Evolutionary conservation across 1,140 invertebrate species (phyloP), one percentile per base, ranked within the genome.

Genomic region (Oncopodura yosiiana): DNA sequence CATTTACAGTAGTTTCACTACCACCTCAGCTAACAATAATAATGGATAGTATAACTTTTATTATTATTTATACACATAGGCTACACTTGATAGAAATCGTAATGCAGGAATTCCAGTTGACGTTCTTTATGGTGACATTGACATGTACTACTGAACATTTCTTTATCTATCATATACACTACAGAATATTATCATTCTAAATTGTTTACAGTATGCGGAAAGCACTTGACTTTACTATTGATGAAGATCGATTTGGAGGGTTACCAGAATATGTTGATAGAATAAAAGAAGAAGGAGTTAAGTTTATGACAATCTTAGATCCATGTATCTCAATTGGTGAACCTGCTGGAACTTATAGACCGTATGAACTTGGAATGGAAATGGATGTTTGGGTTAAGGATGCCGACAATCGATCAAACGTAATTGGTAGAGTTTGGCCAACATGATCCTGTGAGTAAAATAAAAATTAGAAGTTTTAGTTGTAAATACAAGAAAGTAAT

Each of bases 181-280:
- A 41, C 12, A 41, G n/a, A n/a, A n/a, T n/a, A n/a, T n/a, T 16
- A 41, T 41, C 8, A 41, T 41, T 41, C 12, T 41, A 41, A 41
- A 6, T 41, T 12, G 8, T 41, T 41, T 92, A 93, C n/a, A n/a
- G n/a, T 66, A 94, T 94, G 89, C 73, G 84, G n/a, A 75, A 80
- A 42, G 76, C 75, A 50, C 87, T 86, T 66, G 87, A 89, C 71
- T 94, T 94, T 67, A 92, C 87, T 0, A 80, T 83, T 59, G 78
- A 87, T 67, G 68, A 72, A 18, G 66, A 71, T 0, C 78, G 76
- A 11, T 92, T 81, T 65, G 73, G 73, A 41, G 79, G 77, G 30
- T 71, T 92, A 19, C 80, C 83, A 1, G 67, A 80, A 34, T 91
- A 89, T 65, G 78, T 91, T 1, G 67, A 82, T 18, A 71, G 81